Base-by-base conservation (phyloP, 2,113 vertebrate species). In the Anthoscopus minutus region DNA sequence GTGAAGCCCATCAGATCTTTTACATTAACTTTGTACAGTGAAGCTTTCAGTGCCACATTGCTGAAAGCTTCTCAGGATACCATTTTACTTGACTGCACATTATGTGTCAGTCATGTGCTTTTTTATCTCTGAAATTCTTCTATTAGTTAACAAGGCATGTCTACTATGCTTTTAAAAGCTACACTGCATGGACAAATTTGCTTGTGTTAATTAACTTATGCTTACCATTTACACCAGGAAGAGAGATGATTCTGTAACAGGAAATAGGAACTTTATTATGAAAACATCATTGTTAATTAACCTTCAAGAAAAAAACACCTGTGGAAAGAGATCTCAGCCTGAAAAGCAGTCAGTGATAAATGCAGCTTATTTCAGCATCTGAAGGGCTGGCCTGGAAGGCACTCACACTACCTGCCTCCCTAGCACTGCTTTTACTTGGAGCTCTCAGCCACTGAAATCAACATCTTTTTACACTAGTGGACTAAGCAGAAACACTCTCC, bases 1-100 rank as follows among this genome's bases (percentile, higher is more conserved):
- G 81, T 81, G 81, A 93, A 91, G 81, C 53, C 88, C 87, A 77
- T 96, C 93, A 89, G 86, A 78, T 90, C 86, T 96, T 74, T 92
- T 53, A 74, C 42, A 78, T 93, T 83, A 95, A 86, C 83, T 88
- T 85, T 91, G 88, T 66, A 61, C 67, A 66, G 53, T 47, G 40
- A 61, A 94, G 62, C 80, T 37, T 81, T 93, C 2, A 2, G 60
- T 89, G 82, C 82, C 88, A 91, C 73, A 62, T 16, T 79, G 50
- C 67, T 95, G 77, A 93, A 96, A 96, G 60, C 88, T 91, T 88
- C 8, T 10, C 35, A 81, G 87, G 81, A 84, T 94, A 73, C 56
- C 86, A 77, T 95, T 95, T 77, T 78, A 57, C 83, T 72, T 65
- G 51, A 86, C 86, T 81, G 89, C 51, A 79, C 17, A 35, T 42